phyloP scores from a whole-genome alignment of 2,113 vertebrate genomes.

The Spheniscus mendiculus region DNA sequence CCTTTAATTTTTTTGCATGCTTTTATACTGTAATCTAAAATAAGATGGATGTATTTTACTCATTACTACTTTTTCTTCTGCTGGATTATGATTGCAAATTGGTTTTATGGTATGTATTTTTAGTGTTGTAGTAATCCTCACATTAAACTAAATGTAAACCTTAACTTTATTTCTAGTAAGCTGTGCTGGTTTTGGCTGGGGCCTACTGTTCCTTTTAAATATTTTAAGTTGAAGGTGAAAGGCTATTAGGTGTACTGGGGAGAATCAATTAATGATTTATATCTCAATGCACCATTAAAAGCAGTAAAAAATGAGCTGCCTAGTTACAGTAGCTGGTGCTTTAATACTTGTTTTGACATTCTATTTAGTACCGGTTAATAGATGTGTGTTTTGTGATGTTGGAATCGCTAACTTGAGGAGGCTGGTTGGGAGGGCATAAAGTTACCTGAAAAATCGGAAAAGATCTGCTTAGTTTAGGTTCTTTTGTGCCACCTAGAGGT shows the following conservation, averaged over 20 bases:
- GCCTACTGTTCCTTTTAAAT: neutral
- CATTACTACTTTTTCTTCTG: neutral
- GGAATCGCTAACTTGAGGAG: neutral
- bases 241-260: neutral
- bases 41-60: neutral
- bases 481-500: slow-evolving; percentile 71
- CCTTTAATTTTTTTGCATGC: neutral
- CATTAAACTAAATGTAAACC: neutral
- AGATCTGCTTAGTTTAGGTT: neutral
- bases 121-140: neutral
- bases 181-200: no score
- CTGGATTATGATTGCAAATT: neutral
- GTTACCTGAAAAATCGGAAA: neutral
- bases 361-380: neutral
- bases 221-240: neutral
- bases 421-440: neutral
- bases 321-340: neutral
- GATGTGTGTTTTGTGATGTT: neutral
- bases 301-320: neutral
- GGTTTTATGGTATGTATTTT: neutral
- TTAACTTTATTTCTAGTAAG: neutral
- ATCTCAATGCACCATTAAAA: neutral
- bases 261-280: neutral
- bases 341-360: neutral
- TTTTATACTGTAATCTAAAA: no score